A percentile compares a stretch with the other conserved stretches of the same genome.
These are phyloP conservation scores for Equus quagga DNA, from an alignment of 2,113 vertebrate species.

Conservation along the genomic window DNA sequence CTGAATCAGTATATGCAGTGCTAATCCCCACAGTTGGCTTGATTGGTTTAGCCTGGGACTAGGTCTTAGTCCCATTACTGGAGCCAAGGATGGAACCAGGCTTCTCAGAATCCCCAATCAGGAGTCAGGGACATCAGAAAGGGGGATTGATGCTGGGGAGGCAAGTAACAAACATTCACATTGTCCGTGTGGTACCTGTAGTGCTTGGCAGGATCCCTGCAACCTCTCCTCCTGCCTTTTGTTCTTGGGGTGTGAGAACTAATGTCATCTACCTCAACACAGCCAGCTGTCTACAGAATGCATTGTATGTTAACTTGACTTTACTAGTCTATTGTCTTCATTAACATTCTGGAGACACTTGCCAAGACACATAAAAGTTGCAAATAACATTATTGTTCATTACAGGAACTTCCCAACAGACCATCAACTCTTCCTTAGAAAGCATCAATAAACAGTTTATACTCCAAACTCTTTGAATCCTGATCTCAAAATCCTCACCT, in stretches of 20 bases:
- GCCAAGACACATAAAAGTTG: background rate
- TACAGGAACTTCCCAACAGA: background rate
- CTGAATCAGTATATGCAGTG: background rate
- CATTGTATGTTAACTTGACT: background rate
- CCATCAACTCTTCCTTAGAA: background rate
- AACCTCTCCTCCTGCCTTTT: background rate
- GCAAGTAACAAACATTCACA: background rate
- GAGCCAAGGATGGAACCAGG: background rate
- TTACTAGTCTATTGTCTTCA: background rate
- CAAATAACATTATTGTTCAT: background rate
- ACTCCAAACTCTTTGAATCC: background rate
- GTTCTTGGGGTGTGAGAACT: background rate
- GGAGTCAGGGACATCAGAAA: constrained; percentile 6
- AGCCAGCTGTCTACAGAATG: background rate
- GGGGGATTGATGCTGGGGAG: background rate
- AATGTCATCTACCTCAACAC: background rate
- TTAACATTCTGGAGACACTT: background rate
- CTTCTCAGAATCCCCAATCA: background rate
- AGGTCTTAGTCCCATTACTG: background rate
- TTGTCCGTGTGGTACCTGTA: background rate
- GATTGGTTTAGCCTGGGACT: background rate
- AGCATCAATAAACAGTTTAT: background rate
- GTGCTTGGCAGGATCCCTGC: background rate
- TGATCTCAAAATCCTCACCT: background rate
- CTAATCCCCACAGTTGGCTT: background rate